Evolutionary conservation across 92 coral and sea anemone genomes (phyloP).

Genomic region (Meandrina meandrites): DNA sequence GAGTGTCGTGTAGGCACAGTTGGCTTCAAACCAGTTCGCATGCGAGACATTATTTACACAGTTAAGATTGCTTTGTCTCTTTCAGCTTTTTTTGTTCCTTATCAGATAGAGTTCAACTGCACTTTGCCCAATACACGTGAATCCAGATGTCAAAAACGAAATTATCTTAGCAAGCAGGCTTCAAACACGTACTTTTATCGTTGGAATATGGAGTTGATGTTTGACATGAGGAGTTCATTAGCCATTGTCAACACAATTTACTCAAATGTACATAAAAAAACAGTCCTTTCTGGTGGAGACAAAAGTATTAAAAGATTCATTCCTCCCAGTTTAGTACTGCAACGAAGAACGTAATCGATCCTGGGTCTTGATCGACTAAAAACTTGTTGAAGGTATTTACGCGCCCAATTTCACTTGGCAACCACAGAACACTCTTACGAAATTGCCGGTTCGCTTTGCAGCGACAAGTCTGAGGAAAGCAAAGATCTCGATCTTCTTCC

Average conservation of each 20-base stretch:
- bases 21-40: constrained; percentile 78
- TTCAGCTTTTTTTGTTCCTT: background rate
- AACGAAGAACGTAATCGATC: background rate
- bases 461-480: background rate
- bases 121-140: background rate
- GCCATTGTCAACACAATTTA: background rate
- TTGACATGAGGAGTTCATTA: constrained; percentile 9
- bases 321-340: background rate
- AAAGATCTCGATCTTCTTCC: background rate
- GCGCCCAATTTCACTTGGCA: constrained; percentile 4
- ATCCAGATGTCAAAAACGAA: background rate
- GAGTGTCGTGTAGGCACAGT: constrained; percentile 51
- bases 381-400: background rate
- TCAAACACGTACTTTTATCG: background rate
- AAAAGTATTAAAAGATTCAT: constrained; percentile 22
- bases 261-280: constrained; percentile 7
- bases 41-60: constrained; percentile 62
- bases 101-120: background rate
- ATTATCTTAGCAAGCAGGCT: background rate
- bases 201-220: background rate
- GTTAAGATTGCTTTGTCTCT: background rate
- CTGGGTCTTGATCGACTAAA: background rate
- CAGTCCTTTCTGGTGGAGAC: background rate
- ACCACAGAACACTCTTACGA: constrained; percentile 1
- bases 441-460: background rate